Base-by-base conservation (phyloP, 2,888 invertebrate genomes). In the Conops quadrifasciatus region DNA sequence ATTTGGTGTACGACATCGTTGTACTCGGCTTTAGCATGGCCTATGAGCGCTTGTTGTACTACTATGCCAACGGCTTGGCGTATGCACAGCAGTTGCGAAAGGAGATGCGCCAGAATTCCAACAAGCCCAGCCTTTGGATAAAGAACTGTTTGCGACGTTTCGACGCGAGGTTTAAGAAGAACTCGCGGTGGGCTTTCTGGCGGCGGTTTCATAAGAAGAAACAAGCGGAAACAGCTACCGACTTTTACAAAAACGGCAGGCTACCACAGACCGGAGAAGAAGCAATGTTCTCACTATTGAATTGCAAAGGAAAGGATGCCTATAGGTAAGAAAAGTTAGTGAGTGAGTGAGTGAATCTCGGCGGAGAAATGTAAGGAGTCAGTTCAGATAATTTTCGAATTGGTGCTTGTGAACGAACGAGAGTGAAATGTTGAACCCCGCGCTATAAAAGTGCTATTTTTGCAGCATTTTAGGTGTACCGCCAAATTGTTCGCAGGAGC, bases 261-360 rank as follows among this genome's bases (percentile, higher is more conserved):
- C 88, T 97, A 82, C 96, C 97, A 0, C 91, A 93, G 60, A 95
- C 94, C 3, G 95, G 97, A 9, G 96, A 96, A 78, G 97, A 97
- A 86, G 97, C 97, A 56, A 95, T 97, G 94, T 95, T 94, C 86
- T 89, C 96, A 80, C 88, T 97, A 76, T 87, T 97, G 19, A 94
- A 96, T 67, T 96, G 96, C 84, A 95, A 95, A 88, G 97, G 96
- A 76, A 96, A 97, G 86, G 97, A 98, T 87, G 96, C 97, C 4
- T 97, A 97, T 83, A 96, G 94, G 92, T 92, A 79, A n/a, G n/a
- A n/a, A n/a, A n/a, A 77, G 78, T 62, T 36, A 36, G 9, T 36
- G 4, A n/a, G n/a, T n/a, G 9, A 21, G 26, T 24, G 9, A n/a
- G 45, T 65, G 43, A 19, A 47, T 30, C 51, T 45, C 21, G 64